phyloP scores from a whole-genome alignment of 2,113 vertebrate species.

The Murina feae region DNA sequence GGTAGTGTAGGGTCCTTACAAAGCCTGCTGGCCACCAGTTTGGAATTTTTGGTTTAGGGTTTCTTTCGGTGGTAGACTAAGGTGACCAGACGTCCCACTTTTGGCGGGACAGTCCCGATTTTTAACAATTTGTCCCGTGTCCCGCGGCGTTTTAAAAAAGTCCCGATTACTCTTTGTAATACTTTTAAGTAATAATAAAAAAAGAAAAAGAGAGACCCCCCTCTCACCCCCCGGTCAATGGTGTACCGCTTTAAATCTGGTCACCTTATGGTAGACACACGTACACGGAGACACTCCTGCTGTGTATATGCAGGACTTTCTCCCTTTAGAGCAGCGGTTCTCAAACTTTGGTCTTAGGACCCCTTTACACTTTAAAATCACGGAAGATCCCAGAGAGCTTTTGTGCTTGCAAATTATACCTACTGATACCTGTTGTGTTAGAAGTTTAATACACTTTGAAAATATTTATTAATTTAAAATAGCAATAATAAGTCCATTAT shows the following conservation, averaged over 20 bases:
- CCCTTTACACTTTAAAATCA: background rate
- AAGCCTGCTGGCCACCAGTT: background rate
- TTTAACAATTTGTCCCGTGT: no score
- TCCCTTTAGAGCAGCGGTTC: background rate
- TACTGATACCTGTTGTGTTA: background rate
- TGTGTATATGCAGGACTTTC: background rate
- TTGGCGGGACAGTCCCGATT: no score
- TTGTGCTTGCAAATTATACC: background rate
- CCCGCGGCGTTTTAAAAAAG: no score
- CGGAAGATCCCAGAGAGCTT: background rate
- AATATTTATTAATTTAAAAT: background rate
- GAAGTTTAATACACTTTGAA: background rate
- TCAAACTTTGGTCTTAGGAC: background rate
- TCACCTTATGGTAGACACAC: background rate
- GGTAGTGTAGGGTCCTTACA: background rate
- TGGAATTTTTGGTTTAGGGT: background rate
- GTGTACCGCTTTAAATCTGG: no score
- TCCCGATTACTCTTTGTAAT: no score
- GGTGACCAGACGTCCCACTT: no score
- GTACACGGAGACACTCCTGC: rapidly evolving
- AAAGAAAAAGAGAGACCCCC: no score
- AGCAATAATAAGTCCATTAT: background rate
- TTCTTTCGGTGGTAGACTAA: background rate
- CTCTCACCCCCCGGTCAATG: no score
- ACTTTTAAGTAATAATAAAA: no score